Evolutionary conservation across 2,113 vertebrate species (phyloP).

Genomic region (Protomyctophum bolini): DNA sequence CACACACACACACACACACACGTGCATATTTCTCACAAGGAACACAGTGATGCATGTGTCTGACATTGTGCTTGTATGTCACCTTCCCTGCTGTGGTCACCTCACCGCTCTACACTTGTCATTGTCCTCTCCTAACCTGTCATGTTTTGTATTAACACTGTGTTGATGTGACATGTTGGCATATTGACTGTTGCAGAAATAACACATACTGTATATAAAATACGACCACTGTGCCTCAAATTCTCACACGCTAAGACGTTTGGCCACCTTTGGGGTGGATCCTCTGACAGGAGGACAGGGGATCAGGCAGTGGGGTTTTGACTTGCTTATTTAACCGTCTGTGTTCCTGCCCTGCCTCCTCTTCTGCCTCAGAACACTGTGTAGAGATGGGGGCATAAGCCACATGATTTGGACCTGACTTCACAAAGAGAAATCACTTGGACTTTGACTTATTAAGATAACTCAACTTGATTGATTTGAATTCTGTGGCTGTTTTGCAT

Average conservation of each 20-base stretch:
- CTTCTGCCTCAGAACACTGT: slow-evolving; percentile 16
- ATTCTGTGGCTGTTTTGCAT: not conserved
- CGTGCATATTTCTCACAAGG: slow-evolving; percentile 17
- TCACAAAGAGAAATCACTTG: not conserved
- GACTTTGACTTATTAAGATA: not conserved
- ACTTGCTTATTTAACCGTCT: slow-evolving; percentile 23
- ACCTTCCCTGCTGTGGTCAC: slow-evolving; percentile 31
- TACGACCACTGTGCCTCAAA: slow-evolving; percentile 24
- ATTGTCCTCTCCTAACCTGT: slow-evolving; percentile 32
- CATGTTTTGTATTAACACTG: slow-evolving; percentile 24
- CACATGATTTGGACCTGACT: slow-evolving; percentile 21
- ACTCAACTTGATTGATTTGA: not conserved
- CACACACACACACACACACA: not conserved
- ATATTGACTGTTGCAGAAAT: slow-evolving; percentile 11
- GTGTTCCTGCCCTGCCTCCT: slow-evolving; percentile 25
- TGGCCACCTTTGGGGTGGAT: slow-evolving; percentile 44
- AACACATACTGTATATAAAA: not conserved
- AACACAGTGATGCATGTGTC: slow-evolving; percentile 54
- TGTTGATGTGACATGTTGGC: slow-evolving; percentile 3
- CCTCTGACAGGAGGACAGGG: slow-evolving; percentile 20
- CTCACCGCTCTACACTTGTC: slow-evolving; percentile 44
- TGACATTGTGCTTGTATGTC: slow-evolving; percentile 31
- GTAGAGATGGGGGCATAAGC: slow-evolving; percentile 47
- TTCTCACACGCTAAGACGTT: slow-evolving; percentile 26
- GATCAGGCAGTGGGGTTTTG: slow-evolving; percentile 24